Evolutionary conservation across 2,797 vertebrate genomes (phyloP).

Genomic region (Periophthalmus magnuspinnatus): DNA sequence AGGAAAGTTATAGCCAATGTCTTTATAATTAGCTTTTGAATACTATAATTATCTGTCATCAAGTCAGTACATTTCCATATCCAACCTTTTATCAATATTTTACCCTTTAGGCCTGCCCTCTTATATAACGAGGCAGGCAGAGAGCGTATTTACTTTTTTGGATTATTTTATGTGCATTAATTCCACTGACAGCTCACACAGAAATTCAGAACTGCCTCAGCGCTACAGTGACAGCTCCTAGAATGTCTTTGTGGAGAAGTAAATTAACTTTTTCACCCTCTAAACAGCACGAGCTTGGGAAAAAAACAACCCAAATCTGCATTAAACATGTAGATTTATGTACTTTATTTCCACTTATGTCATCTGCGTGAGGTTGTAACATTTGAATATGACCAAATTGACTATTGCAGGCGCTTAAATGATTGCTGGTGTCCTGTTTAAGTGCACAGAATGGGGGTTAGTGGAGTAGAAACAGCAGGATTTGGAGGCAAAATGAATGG

Average conservation of each 20-base stretch:
- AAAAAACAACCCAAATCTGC: constrained; percentile 34
- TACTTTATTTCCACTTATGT: constrained; percentile 21
- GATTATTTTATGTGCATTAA: constrained; percentile 78
- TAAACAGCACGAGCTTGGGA: constrained; percentile 35
- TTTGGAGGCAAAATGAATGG: constrained; percentile 58
- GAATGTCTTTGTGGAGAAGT: constrained; percentile 60
- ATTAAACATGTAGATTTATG: constrained; percentile 35
- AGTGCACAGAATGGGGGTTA: constrained; percentile 27
- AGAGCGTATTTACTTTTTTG: constrained; percentile 66
- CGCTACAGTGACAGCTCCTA: constrained; percentile 66
- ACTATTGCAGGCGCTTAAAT: constrained; percentile 9
- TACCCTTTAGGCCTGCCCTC: constrained; percentile 51
- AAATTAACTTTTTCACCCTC: not conserved
- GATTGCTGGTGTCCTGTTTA: constrained; percentile 11
- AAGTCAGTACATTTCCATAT: constrained; percentile 60
- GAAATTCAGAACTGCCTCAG: constrained; percentile 73
- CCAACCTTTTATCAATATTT: constrained; percentile 61
- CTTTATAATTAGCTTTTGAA: constrained; percentile 63
- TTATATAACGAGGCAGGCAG: constrained; percentile 59
- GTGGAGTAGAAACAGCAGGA: constrained; percentile 34
- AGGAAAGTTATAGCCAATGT: not conserved
- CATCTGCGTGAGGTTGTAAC: constrained; percentile 10
- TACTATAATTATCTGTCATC: constrained; percentile 36
- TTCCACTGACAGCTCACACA: constrained; percentile 77
- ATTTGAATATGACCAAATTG: constrained; percentile 17